phyloP scores from a whole-genome alignment of 1,140 invertebrate species.

The Prorops nasuta region DNA sequence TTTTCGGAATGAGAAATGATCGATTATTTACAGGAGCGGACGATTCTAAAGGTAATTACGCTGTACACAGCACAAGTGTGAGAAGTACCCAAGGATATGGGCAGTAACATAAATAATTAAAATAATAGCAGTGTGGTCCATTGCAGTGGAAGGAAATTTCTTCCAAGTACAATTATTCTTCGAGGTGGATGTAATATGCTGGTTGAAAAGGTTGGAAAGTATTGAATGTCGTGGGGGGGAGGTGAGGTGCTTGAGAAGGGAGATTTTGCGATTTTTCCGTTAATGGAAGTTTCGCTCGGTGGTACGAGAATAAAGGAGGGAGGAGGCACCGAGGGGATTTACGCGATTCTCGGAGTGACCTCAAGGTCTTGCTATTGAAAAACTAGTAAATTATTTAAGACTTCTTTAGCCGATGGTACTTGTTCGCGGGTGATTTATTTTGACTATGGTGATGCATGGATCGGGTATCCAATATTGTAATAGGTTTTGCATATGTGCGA shows the following conservation, averaged over 20 bases:
- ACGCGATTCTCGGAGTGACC: conserved; percentile 27
- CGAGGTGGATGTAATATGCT: too few relatives aligned
- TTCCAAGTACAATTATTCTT: too few relatives aligned
- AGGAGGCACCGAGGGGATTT: conserved; percentile 24
- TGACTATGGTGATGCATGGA: conserved; percentile 53
- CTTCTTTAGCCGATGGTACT: conserved; percentile 39
- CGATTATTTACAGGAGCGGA: too few relatives aligned
- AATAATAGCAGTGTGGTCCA: too few relatives aligned
- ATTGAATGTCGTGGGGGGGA: conserved; percentile 27
- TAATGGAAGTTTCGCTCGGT: conserved; percentile 3
- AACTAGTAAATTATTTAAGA: conserved; percentile 52
- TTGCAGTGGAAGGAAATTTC: too few relatives aligned
- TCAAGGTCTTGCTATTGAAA: conserved; percentile 33
- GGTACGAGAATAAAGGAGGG: neutral
- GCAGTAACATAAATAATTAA: too few relatives aligned
- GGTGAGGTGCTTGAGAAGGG: conserved; percentile 13
- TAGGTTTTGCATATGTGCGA: conserved; percentile 44
- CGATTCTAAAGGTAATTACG: too few relatives aligned
- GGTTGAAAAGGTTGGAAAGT: too few relatives aligned
- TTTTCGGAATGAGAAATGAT: too few relatives aligned
- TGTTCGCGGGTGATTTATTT: conserved; percentile 53
- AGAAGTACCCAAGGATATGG: too few relatives aligned
- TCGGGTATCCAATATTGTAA: conserved; percentile 53
- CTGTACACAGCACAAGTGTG: too few relatives aligned
- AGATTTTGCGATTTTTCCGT: conserved; percentile 6